Percentiles rank a stretch among this genome's conserved stretches.
Conservation (phyloP, 1,140 invertebrate genomes). For the Megathymus violae region DNA sequence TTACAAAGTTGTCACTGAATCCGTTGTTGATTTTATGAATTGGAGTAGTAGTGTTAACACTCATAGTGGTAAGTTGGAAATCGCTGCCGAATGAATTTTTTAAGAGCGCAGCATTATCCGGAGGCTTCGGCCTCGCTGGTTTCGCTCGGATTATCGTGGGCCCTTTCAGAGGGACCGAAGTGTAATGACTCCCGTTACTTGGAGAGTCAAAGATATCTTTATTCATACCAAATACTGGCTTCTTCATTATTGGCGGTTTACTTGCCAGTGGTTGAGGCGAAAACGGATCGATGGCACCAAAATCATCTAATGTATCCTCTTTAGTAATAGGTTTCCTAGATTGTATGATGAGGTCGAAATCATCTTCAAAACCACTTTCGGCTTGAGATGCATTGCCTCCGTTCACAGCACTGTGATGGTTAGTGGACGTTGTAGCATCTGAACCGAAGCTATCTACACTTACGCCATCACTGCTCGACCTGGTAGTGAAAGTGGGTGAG, state of each 20-base stretch:
- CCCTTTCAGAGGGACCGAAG: conserved; percentile 77
- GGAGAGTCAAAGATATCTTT: conserved; percentile 67
- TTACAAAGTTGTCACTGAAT: conserved; percentile 68
- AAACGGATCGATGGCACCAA: conserved; percentile 75
- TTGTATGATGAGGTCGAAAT: conserved; percentile 86
- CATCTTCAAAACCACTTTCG: conserved; percentile 91
- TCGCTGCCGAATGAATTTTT: conserved; percentile 66
- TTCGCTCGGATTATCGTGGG: conserved; percentile 89
- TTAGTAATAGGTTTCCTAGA: conserved; percentile 77
- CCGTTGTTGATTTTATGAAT: conserved; percentile 68
- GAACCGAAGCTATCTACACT: conserved; percentile 90
- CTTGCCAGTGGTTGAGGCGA: conserved; percentile 61
- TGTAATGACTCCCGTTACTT: conserved; percentile 72
- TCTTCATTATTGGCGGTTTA: conserved; percentile 63
- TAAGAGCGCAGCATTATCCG: conserved; percentile 77
- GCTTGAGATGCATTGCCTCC: conserved; percentile 89
- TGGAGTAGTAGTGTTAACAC: conserved; percentile 70
- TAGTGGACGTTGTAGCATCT: conserved; percentile 86
- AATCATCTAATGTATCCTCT: conserved; percentile 82
- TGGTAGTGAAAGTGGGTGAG: conserved; percentile 89
- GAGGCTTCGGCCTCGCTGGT: conserved; percentile 90
- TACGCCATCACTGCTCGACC: conserved; percentile 89
- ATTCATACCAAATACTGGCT: conserved; percentile 52
- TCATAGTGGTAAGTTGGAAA: conserved; percentile 69
- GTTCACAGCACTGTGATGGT: conserved; percentile 79